Conservation (phyloP, 30 jellyfish, hydroid and myxozoan genomes). For the Pelagia noctiluca region DNA sequence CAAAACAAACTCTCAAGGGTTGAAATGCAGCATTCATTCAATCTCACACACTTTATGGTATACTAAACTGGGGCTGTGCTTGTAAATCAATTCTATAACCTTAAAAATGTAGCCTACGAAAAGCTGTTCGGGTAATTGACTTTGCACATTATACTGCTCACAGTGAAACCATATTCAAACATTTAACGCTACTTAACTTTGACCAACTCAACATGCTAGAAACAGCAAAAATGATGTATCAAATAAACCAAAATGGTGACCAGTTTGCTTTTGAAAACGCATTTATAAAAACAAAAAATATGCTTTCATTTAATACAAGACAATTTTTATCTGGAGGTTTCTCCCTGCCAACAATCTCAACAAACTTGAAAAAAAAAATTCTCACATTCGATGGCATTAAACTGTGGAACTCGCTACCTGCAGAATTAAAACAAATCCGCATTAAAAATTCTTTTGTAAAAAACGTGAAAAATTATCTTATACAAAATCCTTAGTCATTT, state of each 20-base stretch:
- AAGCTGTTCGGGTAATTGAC: slow-evolving; percentile 47
- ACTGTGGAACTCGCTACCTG: slow-evolving; percentile 47
- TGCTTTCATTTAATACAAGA: slow-evolving; percentile 38
- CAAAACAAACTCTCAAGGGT: too few species aligned
- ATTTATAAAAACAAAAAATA: slow-evolving; percentile 42
- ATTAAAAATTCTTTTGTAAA: slow-evolving; percentile 9
- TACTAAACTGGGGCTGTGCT: too few species aligned
- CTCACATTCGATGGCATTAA: slow-evolving; percentile 59
- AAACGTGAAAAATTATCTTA: slow-evolving; percentile 2
- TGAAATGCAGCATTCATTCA: too few species aligned
- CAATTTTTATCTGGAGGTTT: slow-evolving; percentile 22
- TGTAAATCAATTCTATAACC: too few species aligned
- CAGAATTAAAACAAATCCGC: slow-evolving; percentile 25
- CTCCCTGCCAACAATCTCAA: slow-evolving; percentile 37
- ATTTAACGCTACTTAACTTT: slow-evolving; percentile 23
- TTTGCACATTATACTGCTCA: slow-evolving; percentile 50
- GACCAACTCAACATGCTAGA: slow-evolving; percentile 53
- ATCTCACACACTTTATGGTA: too few species aligned
- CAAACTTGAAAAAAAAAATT: slow-evolving; percentile 40
- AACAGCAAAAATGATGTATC: slow-evolving; percentile 53
- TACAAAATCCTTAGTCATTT: too few species aligned
- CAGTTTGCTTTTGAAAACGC: not conserved
- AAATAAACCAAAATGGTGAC: slow-evolving; percentile 19
- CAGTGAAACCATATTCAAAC: slow-evolving; percentile 47
- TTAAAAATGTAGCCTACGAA: too few species aligned